Evolutionary conservation across 2,888 invertebrate species (phyloP).

Genomic region (Stenodema calcarata): DNA sequence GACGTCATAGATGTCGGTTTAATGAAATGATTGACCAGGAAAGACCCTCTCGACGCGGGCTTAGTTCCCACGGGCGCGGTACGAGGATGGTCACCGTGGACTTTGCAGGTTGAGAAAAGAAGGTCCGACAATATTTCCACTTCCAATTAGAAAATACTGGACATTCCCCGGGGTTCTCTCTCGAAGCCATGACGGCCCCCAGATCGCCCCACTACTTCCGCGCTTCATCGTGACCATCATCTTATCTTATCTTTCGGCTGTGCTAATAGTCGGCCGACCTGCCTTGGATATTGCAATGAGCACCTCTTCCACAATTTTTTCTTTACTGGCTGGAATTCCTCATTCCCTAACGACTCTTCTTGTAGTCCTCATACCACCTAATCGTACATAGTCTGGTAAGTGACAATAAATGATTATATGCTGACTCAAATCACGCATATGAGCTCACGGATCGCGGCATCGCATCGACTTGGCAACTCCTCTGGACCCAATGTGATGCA

Average conservation of each 20-base stretch:
- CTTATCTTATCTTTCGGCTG: slow-evolving; percentile 5
- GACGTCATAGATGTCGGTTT: not conserved
- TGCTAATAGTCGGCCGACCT: not conserved
- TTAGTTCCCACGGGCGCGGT: not conserved
- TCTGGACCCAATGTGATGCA: no score
- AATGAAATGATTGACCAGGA: not conserved
- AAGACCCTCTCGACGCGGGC: not conserved
- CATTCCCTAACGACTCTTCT: not conserved
- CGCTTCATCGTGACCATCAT: not conserved
- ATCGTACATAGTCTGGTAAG: no score
- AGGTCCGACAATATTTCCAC: not conserved
- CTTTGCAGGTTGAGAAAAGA: not conserved
- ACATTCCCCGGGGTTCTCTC: not conserved
- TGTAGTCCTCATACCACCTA: not conserved
- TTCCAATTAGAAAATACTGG: slow-evolving; percentile 2
- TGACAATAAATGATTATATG: no score
- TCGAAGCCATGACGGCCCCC: not conserved
- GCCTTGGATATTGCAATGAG: slow-evolving; percentile 13
- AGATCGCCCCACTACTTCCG: not conserved
- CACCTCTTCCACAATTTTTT: not conserved
- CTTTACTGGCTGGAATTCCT: not conserved
- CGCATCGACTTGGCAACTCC: no score
- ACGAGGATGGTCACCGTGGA: not conserved
- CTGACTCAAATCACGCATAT: no score
- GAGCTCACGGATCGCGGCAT: no score